A percentile compares a stretch with the other conserved stretches of the same genome.
Evolutionary conservation across 2,888 invertebrate genomes (phyloP).

Genomic region (Listrodromus nycthemerus): DNA sequence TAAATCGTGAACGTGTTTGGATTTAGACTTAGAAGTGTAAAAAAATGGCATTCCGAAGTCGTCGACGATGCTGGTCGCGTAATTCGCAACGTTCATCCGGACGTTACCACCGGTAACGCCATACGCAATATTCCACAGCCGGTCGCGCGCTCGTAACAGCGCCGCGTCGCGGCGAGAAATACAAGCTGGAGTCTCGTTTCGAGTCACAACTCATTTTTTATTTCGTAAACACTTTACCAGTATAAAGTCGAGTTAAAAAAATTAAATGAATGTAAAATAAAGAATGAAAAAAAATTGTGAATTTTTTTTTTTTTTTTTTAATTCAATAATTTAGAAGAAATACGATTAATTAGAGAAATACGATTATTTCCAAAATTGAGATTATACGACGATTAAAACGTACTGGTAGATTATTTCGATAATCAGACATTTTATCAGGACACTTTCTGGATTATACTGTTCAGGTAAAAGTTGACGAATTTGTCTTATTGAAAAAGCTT

Average conservation of each 20-base stretch:
- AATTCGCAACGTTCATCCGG: conserved; percentile 4
- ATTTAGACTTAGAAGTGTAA: conserved; percentile 30
- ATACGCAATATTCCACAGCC: background rate
- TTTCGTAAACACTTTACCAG: background rate
- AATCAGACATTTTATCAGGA: conserved; percentile 50
- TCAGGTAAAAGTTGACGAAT: conserved; percentile 47
- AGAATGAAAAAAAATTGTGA: background rate
- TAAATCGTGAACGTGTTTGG: conserved; percentile 14
- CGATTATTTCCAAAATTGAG: background rate
- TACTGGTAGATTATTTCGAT: conserved; percentile 38
- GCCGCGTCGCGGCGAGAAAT: too few species aligned
- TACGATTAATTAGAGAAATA: too few species aligned
- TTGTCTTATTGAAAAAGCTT: conserved; percentile 18
- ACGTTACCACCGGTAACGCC: background rate
- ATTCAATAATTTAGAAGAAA: too few species aligned
- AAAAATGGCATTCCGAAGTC: conserved; percentile 8
- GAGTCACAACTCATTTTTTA: background rate
- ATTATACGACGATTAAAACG: background rate
- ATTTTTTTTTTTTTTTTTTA: background rate
- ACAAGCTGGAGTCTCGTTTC: too few species aligned
- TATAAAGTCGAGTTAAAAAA: background rate
- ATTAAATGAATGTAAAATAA: background rate
- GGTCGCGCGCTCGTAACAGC: background rate
- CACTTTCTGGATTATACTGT: conserved; percentile 48
- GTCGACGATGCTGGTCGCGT: conserved; percentile 18